These are phyloP conservation scores for Pachycephus smyrnensis DNA, from an alignment of 2,888 invertebrate genomes.

Conservation along the genomic window DNA sequence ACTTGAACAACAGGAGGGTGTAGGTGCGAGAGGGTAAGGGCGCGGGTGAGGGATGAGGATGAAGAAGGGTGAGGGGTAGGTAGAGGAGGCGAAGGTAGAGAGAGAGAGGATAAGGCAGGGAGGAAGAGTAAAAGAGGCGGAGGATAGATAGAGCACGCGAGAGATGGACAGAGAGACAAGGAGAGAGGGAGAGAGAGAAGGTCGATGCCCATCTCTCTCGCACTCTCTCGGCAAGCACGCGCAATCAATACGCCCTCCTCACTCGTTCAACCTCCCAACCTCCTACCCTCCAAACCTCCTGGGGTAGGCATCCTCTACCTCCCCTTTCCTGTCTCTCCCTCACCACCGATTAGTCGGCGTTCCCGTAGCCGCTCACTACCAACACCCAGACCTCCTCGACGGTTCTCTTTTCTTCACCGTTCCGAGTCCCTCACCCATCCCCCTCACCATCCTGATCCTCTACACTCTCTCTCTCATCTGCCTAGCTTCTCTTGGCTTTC, in stretches of 20 bases:
- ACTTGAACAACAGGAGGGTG: constrained; percentile 12
- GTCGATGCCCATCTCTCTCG: constrained; percentile 36
- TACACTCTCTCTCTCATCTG: constrained; percentile 21
- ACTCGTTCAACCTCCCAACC: constrained; percentile 28
- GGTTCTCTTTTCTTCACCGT: too few relatives aligned
- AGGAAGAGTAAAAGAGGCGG: background rate
- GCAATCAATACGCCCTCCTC: constrained; percentile 61
- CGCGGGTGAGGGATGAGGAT: background rate
- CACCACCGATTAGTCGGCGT: background rate
- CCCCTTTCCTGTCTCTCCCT: constrained; percentile 26
- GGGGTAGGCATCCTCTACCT: constrained; percentile 8
- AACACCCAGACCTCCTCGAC: too few relatives aligned
- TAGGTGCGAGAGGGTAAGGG: background rate
- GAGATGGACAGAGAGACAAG: constrained; percentile 13
- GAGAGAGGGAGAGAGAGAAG: constrained; percentile 27
- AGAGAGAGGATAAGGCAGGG: background rate
- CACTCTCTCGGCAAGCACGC: constrained; percentile 46
- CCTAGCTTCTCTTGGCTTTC: constrained; percentile 25
- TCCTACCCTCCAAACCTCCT: constrained; percentile 16
- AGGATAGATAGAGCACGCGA: constrained; percentile 12
- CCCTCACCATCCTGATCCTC: constrained; percentile 45
- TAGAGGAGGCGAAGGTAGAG: constrained; percentile 13
- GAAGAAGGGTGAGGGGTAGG: constrained; percentile 19
- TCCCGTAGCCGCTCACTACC: too few relatives aligned
- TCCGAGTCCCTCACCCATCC: constrained; percentile 21